phyloP scores from a whole-genome alignment of 2,113 vertebrate genomes.

The Numenius arquata region DNA sequence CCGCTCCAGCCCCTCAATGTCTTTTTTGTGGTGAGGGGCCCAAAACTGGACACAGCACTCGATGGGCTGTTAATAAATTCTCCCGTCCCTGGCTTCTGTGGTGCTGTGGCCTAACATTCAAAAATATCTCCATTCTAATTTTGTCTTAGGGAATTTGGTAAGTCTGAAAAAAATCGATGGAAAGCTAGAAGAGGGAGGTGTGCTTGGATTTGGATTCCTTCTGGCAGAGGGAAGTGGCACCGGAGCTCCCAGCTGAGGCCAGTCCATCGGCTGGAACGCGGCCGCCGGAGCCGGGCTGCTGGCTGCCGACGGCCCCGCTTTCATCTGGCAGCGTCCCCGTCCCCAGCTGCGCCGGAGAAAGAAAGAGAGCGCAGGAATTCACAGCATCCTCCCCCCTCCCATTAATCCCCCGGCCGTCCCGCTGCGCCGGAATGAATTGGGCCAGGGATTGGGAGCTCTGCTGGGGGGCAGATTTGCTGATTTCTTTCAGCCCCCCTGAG shows the following conservation, averaged over 20 bases:
- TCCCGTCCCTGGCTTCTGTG: not conserved
- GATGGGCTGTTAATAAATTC: not conserved
- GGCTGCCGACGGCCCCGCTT: conserved; percentile 68
- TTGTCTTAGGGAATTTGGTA: not conserved
- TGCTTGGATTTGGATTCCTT: not conserved
- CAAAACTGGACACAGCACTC: no score
- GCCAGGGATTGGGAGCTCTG: conserved; percentile 53
- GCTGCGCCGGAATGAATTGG: conserved; percentile 55
- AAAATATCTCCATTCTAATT: not conserved
- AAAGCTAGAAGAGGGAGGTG: not conserved
- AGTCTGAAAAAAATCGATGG: not conserved
- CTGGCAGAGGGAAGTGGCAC: not conserved
- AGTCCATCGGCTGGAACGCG: conserved; percentile 64
- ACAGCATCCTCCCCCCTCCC: conserved; percentile 59
- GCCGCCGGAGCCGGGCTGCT: conserved; percentile 45
- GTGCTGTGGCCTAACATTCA: not conserved
- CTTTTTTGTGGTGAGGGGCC: no score
- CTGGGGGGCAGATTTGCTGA: conserved; percentile 47
- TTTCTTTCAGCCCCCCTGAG: conserved; percentile 44
- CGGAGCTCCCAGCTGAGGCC: conserved; percentile 48
- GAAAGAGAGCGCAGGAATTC: conserved; percentile 71
- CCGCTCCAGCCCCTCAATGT: no score
- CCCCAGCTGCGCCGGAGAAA: conserved; percentile 61
- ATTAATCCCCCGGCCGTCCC: conserved; percentile 70
- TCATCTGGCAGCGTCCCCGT: conserved; percentile 68